Conservation (phyloP, 1,140 invertebrate genomes). For the Paracyclopina nana region DNA sequence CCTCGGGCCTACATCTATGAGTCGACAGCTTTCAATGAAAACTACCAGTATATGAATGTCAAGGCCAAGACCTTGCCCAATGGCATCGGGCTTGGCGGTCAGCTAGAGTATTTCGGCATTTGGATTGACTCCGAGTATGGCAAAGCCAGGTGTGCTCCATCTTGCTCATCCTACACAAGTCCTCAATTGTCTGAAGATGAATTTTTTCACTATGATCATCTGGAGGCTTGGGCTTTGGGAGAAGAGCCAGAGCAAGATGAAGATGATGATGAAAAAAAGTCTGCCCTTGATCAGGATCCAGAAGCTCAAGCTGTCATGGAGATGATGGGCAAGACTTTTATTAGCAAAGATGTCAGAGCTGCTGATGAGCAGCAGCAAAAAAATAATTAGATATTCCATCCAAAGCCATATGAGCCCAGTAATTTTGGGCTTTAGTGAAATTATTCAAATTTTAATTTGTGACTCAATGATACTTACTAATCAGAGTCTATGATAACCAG, state of each 20-base stretch:
- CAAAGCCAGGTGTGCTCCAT: not conserved
- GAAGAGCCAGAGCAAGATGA: not conserved
- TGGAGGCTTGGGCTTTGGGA: not conserved
- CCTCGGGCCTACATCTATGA: not conserved
- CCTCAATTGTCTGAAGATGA: not conserved
- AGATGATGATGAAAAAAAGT: not conserved
- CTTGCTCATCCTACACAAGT: constrained; percentile 4
- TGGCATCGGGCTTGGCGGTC: not conserved
- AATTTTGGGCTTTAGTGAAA: too few species aligned
- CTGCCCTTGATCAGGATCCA: not conserved
- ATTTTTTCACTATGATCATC: not conserved
- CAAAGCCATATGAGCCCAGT: too few species aligned
- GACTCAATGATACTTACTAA: too few species aligned
- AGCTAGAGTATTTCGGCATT: not conserved
- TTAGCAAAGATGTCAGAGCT: not conserved
- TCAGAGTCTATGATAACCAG: too few species aligned
- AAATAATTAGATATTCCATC: too few species aligned
- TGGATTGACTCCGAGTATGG: not conserved
- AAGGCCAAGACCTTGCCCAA: not conserved
- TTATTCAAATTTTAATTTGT: too few species aligned
- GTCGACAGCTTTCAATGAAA: not conserved
- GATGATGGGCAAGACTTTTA: not conserved
- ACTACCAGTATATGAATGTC: not conserved
- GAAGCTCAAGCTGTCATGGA: not conserved
- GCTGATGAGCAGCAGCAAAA: not conserved